A percentile compares a stretch with the other conserved stretches of the same genome.
Conservation (phyloP, 2,888 invertebrate species). For the Dryomyza anilis region DNA sequence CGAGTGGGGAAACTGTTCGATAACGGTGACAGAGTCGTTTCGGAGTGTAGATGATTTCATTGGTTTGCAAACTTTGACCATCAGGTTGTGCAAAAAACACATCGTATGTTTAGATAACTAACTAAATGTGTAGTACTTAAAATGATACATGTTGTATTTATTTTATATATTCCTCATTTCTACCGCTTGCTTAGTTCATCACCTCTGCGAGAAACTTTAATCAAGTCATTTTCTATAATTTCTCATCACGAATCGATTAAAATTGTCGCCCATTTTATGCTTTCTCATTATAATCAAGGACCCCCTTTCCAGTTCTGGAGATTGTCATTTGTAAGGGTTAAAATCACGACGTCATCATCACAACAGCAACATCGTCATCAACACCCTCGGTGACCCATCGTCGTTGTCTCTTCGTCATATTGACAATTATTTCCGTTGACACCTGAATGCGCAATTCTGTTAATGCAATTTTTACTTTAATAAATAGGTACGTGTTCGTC, state of each 20-base stretch:
- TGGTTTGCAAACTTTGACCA: slow-evolving; percentile 25
- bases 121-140: too few species aligned
- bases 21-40: slow-evolving; percentile 31
- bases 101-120: too few species aligned
- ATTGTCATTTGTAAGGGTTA: not conserved
- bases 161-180: too few species aligned
- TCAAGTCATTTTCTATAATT: slow-evolving; percentile 4
- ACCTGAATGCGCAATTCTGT: slow-evolving; percentile 33
- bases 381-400: not conserved
- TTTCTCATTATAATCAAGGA: not conserved
- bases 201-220: not conserved
- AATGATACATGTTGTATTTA: too few species aligned
- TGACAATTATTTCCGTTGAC: slow-evolving; percentile 35
- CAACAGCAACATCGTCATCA: not conserved
- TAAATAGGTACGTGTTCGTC: too few species aligned
- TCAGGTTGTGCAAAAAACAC: too few species aligned
- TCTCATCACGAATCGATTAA: slow-evolving; percentile 18
- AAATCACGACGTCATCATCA: too few species aligned
- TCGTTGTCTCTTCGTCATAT: slow-evolving; percentile 2
- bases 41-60: slow-evolving; percentile 46
- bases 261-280: not conserved
- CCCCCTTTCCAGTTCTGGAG: not conserved
- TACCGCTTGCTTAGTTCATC: not conserved
- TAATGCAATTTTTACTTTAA: not conserved
- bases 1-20: not conserved